Percentiles rank a stretch among this genome's conserved stretches.
These are phyloP conservation scores for Apteryx owenii DNA, from an alignment of 2,113 vertebrate genomes.

Conservation along the genomic window DNA sequence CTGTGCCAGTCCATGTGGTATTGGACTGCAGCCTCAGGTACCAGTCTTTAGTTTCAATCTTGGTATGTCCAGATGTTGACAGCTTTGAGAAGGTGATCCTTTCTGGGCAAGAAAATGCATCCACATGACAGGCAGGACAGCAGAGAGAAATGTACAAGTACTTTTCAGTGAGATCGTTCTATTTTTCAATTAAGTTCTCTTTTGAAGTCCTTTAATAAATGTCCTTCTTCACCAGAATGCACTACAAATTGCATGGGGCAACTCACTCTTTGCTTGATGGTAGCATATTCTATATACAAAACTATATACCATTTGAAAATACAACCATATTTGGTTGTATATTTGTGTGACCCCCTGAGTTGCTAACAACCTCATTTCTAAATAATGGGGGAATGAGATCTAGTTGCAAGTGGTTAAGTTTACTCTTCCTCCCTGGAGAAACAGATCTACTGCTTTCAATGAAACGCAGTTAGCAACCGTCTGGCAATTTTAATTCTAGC, in stretches of 20 bases:
- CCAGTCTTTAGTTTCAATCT: background rate
- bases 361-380: slow-evolving; percentile 38
- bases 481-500: slow-evolving; percentile 48
- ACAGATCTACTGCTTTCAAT: slow-evolving; percentile 33
- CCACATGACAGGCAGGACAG: background rate
- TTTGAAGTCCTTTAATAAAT: background rate
- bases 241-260: background rate
- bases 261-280: background rate
- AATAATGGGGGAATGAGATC: slow-evolving; percentile 21
- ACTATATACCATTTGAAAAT: background rate
- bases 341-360: slow-evolving; percentile 22
- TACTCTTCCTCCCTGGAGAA: slow-evolving; percentile 55
- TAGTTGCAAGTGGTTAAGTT: background rate
- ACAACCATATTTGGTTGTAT: background rate
- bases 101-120: background rate
- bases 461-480: slow-evolving; percentile 51
- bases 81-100: background rate
- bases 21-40: background rate
- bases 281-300: background rate
- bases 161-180: background rate
- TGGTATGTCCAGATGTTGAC: background rate
- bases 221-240: background rate
- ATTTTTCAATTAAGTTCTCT: slow-evolving; percentile 30
- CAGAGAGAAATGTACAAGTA: background rate
- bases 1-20: background rate